These are phyloP conservation scores for Lacerta agilis DNA, from an alignment of 2,797 vertebrate genomes.

Conservation along the genomic window DNA sequence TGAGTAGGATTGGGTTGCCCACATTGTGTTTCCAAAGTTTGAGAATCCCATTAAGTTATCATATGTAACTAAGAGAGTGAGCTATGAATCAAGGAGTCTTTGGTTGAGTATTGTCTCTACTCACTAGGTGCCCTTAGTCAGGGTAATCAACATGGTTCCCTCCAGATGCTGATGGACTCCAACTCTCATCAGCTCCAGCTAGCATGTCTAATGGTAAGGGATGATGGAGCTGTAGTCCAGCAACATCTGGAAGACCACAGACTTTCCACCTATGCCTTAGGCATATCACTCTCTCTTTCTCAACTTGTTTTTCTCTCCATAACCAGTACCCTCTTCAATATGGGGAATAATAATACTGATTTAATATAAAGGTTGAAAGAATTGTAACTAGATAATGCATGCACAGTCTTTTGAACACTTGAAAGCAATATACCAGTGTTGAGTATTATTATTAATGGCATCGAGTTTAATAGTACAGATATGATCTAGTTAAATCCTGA, in stretches of 20 bases:
- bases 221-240: too few relatives aligned
- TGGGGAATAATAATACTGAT: background rate
- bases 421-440: background rate
- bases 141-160: background rate
- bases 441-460: background rate
- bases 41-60: background rate
- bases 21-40: background rate
- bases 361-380: background rate
- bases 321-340: background rate
- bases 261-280: too few relatives aligned
- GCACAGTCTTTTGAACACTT: background rate
- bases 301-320: too few relatives aligned
- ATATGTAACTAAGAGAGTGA: background rate
- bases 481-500: background rate
- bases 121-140: background rate
- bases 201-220: too few relatives aligned
- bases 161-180: too few relatives aligned
- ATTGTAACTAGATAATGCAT: background rate
- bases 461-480: background rate
- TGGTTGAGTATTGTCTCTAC: background rate
- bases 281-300: too few relatives aligned
- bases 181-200: background rate
- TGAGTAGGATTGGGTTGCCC: background rate
- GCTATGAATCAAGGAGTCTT: background rate
- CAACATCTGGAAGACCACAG: too few relatives aligned